Conservation (phyloP, 1,140 invertebrate genomes). For the Spodoptera litura region DNA sequence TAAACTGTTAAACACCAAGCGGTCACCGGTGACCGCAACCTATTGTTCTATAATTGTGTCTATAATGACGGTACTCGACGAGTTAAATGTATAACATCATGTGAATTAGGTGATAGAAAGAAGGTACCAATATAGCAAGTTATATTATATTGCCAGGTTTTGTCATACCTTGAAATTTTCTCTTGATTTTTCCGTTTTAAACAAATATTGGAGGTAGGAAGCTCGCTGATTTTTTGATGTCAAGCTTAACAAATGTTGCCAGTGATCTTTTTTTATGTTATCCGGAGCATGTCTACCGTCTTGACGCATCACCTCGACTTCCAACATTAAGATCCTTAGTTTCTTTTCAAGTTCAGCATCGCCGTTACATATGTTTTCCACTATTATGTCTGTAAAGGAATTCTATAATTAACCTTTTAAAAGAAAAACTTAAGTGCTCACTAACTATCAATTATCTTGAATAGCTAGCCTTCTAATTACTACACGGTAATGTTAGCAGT, state of each 20-base stretch:
- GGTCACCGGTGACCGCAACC: too few species aligned
- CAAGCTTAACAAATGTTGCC: slow-evolving; percentile 87
- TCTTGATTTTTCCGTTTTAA: slow-evolving; percentile 87
- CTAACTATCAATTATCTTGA: too few species aligned
- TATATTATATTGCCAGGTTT: too few species aligned
- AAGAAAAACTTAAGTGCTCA: too few species aligned
- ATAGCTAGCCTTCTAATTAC: neutral
- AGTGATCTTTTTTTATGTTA: slow-evolving; percentile 83
- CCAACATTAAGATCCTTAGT: slow-evolving; percentile 85
- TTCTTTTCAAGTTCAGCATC: slow-evolving; percentile 78
- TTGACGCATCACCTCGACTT: slow-evolving; percentile 87
- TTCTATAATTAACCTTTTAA: neutral
- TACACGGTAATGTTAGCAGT: neutral
- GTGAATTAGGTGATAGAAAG: neutral
- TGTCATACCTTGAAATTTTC: slow-evolving; percentile 71
- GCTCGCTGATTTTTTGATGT: slow-evolving; percentile 82
- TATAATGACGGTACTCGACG: too few species aligned
- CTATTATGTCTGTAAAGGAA: slow-evolving; percentile 63
- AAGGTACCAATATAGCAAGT: neutral
- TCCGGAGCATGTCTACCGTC: slow-evolving; percentile 86
- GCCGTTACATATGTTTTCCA: slow-evolving; percentile 69
- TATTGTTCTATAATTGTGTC: too few species aligned
- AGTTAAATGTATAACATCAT: too few species aligned
- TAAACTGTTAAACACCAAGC: too few species aligned
- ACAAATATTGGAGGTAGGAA: slow-evolving; percentile 88